Conservation (phyloP, 2,797 vertebrate species). For the Lacerta bilineata region DNA sequence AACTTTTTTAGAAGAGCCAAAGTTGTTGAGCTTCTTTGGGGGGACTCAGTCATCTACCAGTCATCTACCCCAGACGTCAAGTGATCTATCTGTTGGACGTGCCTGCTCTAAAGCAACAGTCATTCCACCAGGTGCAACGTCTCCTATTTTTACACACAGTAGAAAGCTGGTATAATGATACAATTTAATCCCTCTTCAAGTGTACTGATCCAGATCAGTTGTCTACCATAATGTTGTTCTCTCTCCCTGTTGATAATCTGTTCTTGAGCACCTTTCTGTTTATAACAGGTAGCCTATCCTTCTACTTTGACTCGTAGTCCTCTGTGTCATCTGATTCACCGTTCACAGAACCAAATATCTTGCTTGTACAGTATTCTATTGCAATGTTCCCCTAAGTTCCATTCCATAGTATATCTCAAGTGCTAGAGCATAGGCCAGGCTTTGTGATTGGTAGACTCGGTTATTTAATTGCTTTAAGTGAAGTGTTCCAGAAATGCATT, state of each 20-base stretch:
- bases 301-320: not conserved
- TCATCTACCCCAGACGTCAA: too few relatives aligned
- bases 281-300: not conserved
- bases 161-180: too few relatives aligned
- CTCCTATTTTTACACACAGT: too few relatives aligned
- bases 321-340: not conserved
- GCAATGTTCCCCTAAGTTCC: not conserved
- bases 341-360: not conserved
- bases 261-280: not conserved
- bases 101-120: too few relatives aligned
- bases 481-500: not conserved
- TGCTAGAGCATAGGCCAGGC: not conserved
- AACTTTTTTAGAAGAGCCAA: too few relatives aligned
- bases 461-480: conserved; percentile 4
- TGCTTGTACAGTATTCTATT: not conserved
- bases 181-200: too few relatives aligned
- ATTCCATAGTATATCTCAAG: not conserved
- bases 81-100: too few relatives aligned
- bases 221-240: too few relatives aligned
- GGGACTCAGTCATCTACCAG: too few relatives aligned
- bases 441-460: not conserved
- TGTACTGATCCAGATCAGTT: too few relatives aligned
- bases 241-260: not conserved
- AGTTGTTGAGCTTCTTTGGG: too few relatives aligned
- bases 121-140: too few relatives aligned